Evolutionary conservation across 2,888 invertebrate genomes (phyloP).

Genomic region (Bugulina stolonifera): DNA sequence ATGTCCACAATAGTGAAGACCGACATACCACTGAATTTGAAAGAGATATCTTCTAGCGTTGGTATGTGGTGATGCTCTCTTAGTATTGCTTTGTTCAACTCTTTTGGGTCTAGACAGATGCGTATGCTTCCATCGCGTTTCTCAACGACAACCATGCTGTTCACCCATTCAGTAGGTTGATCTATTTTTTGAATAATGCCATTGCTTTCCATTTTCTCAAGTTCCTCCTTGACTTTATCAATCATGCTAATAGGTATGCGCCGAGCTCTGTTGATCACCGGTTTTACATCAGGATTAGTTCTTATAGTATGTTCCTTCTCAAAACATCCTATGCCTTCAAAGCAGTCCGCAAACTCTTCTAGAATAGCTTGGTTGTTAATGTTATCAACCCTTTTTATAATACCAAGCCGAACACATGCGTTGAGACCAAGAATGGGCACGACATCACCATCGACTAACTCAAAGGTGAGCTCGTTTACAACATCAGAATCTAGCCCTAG

Average conservation of each 20-base stretch:
- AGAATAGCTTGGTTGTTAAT: not conserved
- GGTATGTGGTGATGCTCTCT: conserved; percentile 16
- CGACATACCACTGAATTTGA: not conserved
- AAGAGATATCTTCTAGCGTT: not conserved
- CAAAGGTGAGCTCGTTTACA: not conserved
- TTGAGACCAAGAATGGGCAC: not conserved
- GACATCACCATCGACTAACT: not conserved
- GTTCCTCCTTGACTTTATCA: not conserved
- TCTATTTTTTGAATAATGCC: not conserved
- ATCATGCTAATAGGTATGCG: not conserved
- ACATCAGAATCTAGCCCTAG: not conserved
- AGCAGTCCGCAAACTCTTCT: not conserved
- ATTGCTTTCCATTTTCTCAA: not conserved
- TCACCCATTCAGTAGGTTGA: not conserved
- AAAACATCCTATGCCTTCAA: not conserved
- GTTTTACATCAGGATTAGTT: not conserved
- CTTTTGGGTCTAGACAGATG: not conserved
- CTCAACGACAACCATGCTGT: not conserved
- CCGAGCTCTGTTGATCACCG: not conserved
- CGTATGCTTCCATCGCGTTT: not conserved
- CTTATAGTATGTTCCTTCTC: not conserved
- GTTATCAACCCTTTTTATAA: not conserved
- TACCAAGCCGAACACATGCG: not conserved
- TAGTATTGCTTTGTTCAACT: not conserved
- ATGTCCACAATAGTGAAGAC: not conserved